These are phyloP conservation scores for Conopomorpha cramerella DNA, from an alignment of 1,140 invertebrate genomes.

Conservation along the genomic window DNA sequence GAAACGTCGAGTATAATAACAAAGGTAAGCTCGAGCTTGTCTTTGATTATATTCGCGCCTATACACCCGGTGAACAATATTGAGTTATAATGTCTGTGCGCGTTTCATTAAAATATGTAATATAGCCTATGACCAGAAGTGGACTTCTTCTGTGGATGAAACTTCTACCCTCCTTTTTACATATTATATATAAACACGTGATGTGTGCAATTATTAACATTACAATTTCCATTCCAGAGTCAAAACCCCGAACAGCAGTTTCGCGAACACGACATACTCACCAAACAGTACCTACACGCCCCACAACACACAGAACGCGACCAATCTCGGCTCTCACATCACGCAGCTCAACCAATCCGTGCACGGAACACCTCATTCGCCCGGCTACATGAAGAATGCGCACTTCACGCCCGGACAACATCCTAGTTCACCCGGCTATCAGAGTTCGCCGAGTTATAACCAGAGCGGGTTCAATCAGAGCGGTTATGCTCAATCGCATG, in stretches of 20 bases:
- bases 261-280: slow-evolving; percentile 46
- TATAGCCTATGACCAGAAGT: too few relatives aligned
- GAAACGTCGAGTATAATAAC: too few relatives aligned
- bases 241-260: slow-evolving; percentile 38
- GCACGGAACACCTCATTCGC: slow-evolving; percentile 7
- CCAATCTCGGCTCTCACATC: slow-evolving; percentile 11
- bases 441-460: slow-evolving; percentile 4
- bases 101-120: too few relatives aligned
- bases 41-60: too few relatives aligned
- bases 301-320: slow-evolving; percentile 13
- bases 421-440: slow-evolving; percentile 5
- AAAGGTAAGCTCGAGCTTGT: too few relatives aligned
- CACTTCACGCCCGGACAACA: slow-evolving; percentile 13
- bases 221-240: slow-evolving; percentile 17
- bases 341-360: slow-evolving; percentile 16
- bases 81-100: too few relatives aligned
- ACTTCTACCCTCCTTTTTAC: too few relatives aligned
- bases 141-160: neutral
- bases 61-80: too few relatives aligned
- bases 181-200: neutral
- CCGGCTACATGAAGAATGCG: slow-evolving; percentile 6
- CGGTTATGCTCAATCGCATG: neutral
- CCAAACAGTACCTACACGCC: slow-evolving; percentile 40
- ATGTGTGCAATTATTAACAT: neutral
- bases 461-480: neutral